Evolutionary conservation across 2,888 invertebrate species (phyloP).

Genomic region (Caenorhabditis sp.): DNA sequence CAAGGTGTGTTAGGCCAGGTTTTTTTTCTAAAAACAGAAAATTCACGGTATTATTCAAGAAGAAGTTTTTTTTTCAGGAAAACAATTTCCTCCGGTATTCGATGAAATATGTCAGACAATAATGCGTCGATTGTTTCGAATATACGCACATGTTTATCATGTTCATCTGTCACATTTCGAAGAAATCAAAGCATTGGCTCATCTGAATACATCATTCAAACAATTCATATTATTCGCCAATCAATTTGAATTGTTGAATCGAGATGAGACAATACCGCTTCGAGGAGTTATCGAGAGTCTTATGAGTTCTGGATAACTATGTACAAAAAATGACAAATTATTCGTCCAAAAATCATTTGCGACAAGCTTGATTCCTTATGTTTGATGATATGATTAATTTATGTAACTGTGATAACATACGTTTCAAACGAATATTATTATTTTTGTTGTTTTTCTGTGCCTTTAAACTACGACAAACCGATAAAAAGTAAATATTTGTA

Average conservation of each 20-base stretch:
- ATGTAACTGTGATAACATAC: conserved; percentile 3
- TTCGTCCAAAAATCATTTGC: too few species aligned
- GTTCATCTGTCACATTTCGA: conserved; percentile 83
- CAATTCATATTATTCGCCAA: conserved; percentile 51
- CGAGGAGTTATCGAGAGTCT: conserved; percentile 25
- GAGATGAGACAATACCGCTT: conserved; percentile 41
- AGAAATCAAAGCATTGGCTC: conserved; percentile 44
- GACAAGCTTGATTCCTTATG: background rate
- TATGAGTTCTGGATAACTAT: background rate
- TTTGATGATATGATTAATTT: too few species aligned
- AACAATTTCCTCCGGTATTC: conserved; percentile 63
- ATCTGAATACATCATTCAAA: conserved; percentile 54
- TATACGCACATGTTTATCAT: conserved; percentile 99
- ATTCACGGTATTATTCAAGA: too few species aligned
- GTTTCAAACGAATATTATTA: background rate
- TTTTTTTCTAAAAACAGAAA: too few species aligned
- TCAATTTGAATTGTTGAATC: conserved; percentile 43
- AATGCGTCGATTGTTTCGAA: conserved; percentile 93
- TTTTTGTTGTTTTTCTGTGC: background rate
- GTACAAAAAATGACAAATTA: too few species aligned
- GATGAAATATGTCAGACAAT: conserved; percentile 91
- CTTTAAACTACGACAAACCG: background rate
- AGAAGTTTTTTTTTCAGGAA: conserved; percentile 48
- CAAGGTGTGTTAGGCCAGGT: too few species aligned
- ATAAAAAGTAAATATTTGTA: background rate